Percentiles rank a stretch among this genome's conserved stretches.
These are phyloP conservation scores for Lithophane ornitopus DNA, from an alignment of 2,888 invertebrate species.

Conservation along the genomic window DNA sequence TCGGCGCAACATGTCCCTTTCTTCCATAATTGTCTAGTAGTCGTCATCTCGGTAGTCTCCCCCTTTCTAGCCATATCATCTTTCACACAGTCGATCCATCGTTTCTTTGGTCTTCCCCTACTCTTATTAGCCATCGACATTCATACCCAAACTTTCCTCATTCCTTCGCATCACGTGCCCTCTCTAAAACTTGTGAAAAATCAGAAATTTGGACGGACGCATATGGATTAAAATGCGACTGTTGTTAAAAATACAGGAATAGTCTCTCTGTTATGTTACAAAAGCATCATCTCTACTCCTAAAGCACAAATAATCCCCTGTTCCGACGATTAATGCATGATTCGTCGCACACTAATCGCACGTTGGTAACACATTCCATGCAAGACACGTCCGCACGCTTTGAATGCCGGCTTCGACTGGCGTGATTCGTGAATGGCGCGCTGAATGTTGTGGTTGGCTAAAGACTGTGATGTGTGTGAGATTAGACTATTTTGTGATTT, in stretches of 20 bases:
- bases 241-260: neutral
- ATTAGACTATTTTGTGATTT: constrained; percentile 2
- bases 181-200: neutral
- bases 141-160: too few relatives aligned
- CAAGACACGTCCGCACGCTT: constrained; percentile 49
- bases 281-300: neutral
- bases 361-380: constrained; percentile 36
- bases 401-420: constrained; percentile 36
- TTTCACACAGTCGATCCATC: too few relatives aligned
- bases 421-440: constrained; percentile 30
- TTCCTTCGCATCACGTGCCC: too few relatives aligned
- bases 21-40: too few relatives aligned
- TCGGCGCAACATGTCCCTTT: too few relatives aligned
- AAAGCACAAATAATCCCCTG: neutral
- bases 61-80: too few relatives aligned
- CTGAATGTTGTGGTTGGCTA: constrained; percentile 14
- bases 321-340: constrained; percentile 26
- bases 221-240: too few relatives aligned
- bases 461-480: neutral
- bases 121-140: too few relatives aligned
- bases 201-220: neutral
- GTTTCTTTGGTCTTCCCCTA: too few relatives aligned
- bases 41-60: too few relatives aligned
- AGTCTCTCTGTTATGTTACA: neutral
- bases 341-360: constrained; percentile 37